Evolutionary conservation across 2,113 vertebrate genomes (phyloP), one percentile per base, ranked within the genome.

Genomic region (Cryptotis parvus): DNA sequence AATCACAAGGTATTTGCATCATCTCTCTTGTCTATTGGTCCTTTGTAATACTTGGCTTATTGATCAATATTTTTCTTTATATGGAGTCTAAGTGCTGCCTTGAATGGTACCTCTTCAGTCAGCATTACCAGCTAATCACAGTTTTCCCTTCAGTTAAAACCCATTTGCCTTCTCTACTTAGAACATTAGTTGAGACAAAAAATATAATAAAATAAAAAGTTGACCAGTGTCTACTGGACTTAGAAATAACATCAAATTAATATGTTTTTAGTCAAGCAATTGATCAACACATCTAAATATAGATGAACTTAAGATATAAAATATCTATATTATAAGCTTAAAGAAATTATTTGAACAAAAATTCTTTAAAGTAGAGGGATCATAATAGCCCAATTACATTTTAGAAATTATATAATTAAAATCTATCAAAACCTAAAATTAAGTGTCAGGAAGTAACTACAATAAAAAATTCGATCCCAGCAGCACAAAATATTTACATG

Each of bases 1-100:
- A 79, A 88, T 83, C 70, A 15, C 68, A 78, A 52, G 72, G 65
- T 81, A 61, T 29, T 78, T 73, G 65, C 69, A 37, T 78, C 84
- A 55, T 90, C 49, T 94, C 37, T 58, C 55, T 90, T 82, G 24
- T 15, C 85, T 92, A 70, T n/a, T 85, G 88, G 14, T 61, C 26
- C 37, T 90, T 82, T 72, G 66, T 85, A 92, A 94, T 58, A 43
- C 72, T 72, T 90, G 78, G 63, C 85, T 90, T 90, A 88, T 93
- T 86, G 92, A 88, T 95, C 82, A 95, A 87, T 79, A 49, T 86
- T 91, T 94, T 94, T 29, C 26, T 95, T 91, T 94, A 93, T 77
- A 49, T 66, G 12, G 88, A 94, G 93, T 43, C 90, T 94, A 96
- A 92, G 88, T 95, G 94, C 90, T 94, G 41, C 75, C 58, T 94